Evolutionary conservation across 1,140 invertebrate genomes (phyloP).

Genomic region (Drosophila arawakana): DNA sequence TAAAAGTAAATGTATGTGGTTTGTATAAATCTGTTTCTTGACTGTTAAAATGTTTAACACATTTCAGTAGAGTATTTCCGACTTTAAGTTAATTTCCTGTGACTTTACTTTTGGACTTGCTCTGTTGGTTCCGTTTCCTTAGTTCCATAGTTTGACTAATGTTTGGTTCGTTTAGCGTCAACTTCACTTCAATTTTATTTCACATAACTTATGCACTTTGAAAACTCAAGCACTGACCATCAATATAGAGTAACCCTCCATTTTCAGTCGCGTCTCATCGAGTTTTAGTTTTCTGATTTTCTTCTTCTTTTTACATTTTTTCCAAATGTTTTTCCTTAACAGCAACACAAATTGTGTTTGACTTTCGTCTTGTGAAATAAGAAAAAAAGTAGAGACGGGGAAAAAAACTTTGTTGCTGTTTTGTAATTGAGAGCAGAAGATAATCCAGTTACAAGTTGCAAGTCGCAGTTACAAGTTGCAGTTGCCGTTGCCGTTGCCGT

Average conservation of each 20-base stretch:
- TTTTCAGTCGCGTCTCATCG: not conserved
- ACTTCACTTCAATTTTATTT: conserved; percentile 16
- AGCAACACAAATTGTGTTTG: conserved; percentile 42
- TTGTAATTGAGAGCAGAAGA: conserved; percentile 47
- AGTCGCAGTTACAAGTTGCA: conserved; percentile 21
- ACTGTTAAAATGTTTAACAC: too few species aligned
- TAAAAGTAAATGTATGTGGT: too few species aligned
- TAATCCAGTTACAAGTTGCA: conserved; percentile 46
- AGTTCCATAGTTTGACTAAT: not conserved
- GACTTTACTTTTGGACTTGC: not conserved
- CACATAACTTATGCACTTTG: conserved; percentile 43
- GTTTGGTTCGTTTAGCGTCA: conserved; percentile 32
- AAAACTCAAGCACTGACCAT: conserved; percentile 10
- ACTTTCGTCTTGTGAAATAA: not conserved
- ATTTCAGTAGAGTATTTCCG: not conserved
- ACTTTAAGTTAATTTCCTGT: conserved; percentile 17
- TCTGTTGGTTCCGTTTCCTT: conserved; percentile 5
- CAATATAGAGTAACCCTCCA: conserved; percentile 3
- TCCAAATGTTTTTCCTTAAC: conserved; percentile 8
- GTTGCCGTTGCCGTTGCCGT: conserved; percentile 8
- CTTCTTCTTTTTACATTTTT: not conserved
- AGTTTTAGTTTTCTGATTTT: not conserved
- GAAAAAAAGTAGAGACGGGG: not conserved
- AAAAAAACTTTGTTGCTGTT: conserved; percentile 26
- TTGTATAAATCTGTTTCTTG: too few species aligned